Evolutionary conservation across 1,140 invertebrate species (phyloP).

Genomic region (Meloidogyne chitwoodi): DNA sequence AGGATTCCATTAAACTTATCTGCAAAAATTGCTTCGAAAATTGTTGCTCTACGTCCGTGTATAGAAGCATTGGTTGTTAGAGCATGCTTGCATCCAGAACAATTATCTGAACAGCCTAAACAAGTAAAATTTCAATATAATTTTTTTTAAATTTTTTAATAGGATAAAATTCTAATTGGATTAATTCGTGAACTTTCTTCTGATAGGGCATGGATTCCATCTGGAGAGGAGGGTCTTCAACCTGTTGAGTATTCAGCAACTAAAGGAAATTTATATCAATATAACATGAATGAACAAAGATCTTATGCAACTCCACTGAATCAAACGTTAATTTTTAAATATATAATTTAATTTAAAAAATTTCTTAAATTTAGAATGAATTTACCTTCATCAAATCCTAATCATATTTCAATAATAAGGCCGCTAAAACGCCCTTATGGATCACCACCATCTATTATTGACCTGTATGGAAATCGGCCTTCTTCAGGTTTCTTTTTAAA

Average conservation of each 20-base stretch:
- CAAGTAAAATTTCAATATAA: not conserved
- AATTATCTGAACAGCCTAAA: constrained; percentile 24
- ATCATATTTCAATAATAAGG: not conserved
- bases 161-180: constrained; percentile 21
- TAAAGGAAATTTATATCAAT: not conserved
- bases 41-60: constrained; percentile 79
- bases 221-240: constrained; percentile 22
- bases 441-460: not conserved
- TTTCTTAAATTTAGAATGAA: not conserved
- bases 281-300: not conserved
- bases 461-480: not conserved
- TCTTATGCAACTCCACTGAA: not conserved
- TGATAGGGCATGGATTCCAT: constrained; percentile 17
- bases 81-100: constrained; percentile 74
- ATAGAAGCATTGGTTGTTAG: constrained; percentile 78
- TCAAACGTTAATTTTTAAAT: not conserved
- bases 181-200: constrained; percentile 24
- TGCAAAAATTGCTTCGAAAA: constrained; percentile 71
- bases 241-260: not conserved
- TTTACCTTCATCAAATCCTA: not conserved
- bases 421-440: not conserved
- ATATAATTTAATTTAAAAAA: not conserved
- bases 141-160: not conserved
- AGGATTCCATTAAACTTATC: constrained; percentile 84
- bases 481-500: not conserved